Percentiles rank a stretch among this genome's conserved stretches.
phyloP scores from a whole-genome alignment of 2,888 invertebrate genomes.

The Eugnorisma glareosa region DNA sequence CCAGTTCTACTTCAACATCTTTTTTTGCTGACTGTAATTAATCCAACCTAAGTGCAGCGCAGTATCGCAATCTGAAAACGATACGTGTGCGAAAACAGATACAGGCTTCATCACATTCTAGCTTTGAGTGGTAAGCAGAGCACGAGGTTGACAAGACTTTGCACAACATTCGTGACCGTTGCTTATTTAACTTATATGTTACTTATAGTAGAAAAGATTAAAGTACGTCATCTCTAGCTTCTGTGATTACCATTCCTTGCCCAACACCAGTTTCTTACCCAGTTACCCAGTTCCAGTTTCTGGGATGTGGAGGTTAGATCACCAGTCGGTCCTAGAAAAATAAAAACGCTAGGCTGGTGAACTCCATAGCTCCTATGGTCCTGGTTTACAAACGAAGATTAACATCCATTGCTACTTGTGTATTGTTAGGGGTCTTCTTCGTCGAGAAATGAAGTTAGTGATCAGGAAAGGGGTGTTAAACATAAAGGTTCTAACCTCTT shows the following conservation, averaged over 20 bases:
- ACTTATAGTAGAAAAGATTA: slow-evolving; percentile 33
- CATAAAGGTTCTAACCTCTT: background rate
- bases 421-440: background rate
- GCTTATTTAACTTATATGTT: slow-evolving; percentile 3
- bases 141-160: slow-evolving; percentile 31
- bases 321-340: background rate
- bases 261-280: no score
- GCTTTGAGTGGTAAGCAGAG: slow-evolving; percentile 16
- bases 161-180: slow-evolving; percentile 45
- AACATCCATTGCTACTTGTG: slow-evolving; percentile 1
- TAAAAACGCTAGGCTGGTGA: background rate
- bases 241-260: background rate
- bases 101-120: slow-evolving; percentile 39
- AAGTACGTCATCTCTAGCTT: slow-evolving; percentile 31
- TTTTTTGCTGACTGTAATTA: slow-evolving; percentile 10
- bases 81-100: slow-evolving; percentile 50
- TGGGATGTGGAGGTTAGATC: background rate
- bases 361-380: background rate
- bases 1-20: background rate
- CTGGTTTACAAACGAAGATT: background rate
- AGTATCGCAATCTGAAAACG: slow-evolving; percentile 40
- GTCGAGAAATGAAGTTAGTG: background rate
- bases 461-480: background rate
- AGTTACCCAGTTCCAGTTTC: no score
- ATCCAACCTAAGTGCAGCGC: slow-evolving; percentile 5